phyloP scores from a whole-genome alignment of 1,140 invertebrate genomes.

The Meloidogyne chitwoodi region DNA sequence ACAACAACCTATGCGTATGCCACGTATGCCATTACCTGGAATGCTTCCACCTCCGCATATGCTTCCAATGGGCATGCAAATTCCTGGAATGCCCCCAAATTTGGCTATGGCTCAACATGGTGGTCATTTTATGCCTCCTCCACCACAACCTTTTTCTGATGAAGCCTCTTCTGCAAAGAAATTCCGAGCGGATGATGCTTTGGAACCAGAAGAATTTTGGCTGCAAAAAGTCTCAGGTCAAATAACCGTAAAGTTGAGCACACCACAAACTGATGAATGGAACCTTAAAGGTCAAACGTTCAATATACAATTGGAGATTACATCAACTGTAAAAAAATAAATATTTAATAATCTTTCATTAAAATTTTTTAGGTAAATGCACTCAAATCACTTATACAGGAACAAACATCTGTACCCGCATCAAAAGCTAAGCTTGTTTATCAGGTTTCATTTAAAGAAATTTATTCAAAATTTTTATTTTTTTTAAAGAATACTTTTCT shows the following conservation, averaged over 20 bases:
- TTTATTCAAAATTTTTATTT: neutral
- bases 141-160: neutral
- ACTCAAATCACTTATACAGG: constrained; percentile 82
- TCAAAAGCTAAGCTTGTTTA: constrained; percentile 92
- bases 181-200: constrained; percentile 81
- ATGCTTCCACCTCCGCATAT: constrained; percentile 20
- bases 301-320: constrained; percentile 73
- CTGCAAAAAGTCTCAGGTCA: constrained; percentile 68
- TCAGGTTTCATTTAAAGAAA: constrained; percentile 68
- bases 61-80: constrained; percentile 15
- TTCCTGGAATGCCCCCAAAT: constrained; percentile 36
- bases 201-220: constrained; percentile 82
- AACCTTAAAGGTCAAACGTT: constrained; percentile 87
- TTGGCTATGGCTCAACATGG: constrained; percentile 39
- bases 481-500: constrained; percentile 84
- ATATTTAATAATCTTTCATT: constrained; percentile 15
- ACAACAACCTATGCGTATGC: neutral
- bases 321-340: constrained; percentile 66
- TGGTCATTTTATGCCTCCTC: neutral
- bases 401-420: constrained; percentile 84
- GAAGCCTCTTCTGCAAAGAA: constrained; percentile 77
- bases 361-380: constrained; percentile 67
- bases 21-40: neutral
- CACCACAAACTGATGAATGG: constrained; percentile 73
- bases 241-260: constrained; percentile 30